Conservation (phyloP, 2,113 vertebrate species). For the Neotoma lepida region DNA sequence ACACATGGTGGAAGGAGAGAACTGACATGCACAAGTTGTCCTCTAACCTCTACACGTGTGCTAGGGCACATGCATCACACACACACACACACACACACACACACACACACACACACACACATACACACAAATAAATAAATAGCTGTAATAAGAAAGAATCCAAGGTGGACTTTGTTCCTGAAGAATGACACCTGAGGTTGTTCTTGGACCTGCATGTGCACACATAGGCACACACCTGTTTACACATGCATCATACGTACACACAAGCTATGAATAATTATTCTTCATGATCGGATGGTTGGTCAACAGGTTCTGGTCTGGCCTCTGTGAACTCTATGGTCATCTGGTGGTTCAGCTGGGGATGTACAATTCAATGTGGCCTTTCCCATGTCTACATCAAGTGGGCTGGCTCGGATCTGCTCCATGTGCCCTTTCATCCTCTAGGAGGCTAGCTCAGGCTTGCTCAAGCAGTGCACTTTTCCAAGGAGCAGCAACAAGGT, state of each 20-base stretch:
- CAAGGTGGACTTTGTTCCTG: neutral
- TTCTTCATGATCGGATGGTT: neutral
- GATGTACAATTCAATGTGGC: neutral
- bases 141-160: neutral
- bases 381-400: neutral
- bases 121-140: neutral
- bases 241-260: neutral
- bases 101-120: neutral
- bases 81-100: neutral
- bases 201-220: neutral
- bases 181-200: neutral
- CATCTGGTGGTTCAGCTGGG: neutral
- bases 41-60: neutral
- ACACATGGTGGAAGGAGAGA: neutral
- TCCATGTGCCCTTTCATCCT: accelerated
- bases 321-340: neutral
- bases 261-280: neutral
- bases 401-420: neutral
- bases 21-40: neutral
- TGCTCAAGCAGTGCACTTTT: neutral
- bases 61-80: neutral
- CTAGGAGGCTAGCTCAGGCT: neutral
- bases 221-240: too few species aligned
- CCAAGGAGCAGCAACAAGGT: neutral
- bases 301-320: neutral